Base-by-base conservation (phyloP, 2,113 vertebrate species). In the Myxocyprinus asiaticus region DNA sequence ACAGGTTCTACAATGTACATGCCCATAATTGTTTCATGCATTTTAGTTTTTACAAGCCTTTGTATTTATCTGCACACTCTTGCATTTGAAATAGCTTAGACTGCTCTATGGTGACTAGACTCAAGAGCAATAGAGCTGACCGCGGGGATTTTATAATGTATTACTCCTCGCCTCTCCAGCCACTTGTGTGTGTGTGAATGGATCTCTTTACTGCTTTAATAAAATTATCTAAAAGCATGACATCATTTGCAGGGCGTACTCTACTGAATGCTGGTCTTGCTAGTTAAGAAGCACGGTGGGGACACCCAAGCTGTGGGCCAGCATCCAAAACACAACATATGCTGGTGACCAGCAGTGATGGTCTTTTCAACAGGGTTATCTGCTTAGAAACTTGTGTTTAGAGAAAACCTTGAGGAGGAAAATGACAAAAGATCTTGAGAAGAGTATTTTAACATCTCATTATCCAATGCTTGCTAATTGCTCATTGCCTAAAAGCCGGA, bases 81-180 rank as follows among this genome's bases (percentile, higher is more conserved):
- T 70, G 7, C 11, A 4, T 47, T 7, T 44, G 55, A 72, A 44
- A 72, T 33, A 9, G n/a, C 58, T 14, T 74, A 12, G 15, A 62
- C 4, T 48, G 56, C 68, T 71, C 3, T 71, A 44, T 7, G 42
- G 55, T 58, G 55, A 58, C 50, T 9, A 11, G 22, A 33, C 22
- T 33, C 22, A 33, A 33, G 55, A 58, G 55, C 55, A 56, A 53
- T 74, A 62, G 5, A 63, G 71, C 71, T 74, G 71, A 74, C 56
- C 50, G 11, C 45, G 62, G 71, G 71, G 71, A 74, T 62, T 50
- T 48, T 74, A 48, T 74, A 74, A 74, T 63, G 67, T 43, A 59
- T n/a, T 33, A 0, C 11, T 59, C 47, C 55, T 78, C 4, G 4
- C 64, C 67, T 74, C 45, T 47, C 15, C 7, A 56, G 12, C 44